Conservation (phyloP, 2,888 invertebrate genomes). For the Stenichneumon culpator region DNA sequence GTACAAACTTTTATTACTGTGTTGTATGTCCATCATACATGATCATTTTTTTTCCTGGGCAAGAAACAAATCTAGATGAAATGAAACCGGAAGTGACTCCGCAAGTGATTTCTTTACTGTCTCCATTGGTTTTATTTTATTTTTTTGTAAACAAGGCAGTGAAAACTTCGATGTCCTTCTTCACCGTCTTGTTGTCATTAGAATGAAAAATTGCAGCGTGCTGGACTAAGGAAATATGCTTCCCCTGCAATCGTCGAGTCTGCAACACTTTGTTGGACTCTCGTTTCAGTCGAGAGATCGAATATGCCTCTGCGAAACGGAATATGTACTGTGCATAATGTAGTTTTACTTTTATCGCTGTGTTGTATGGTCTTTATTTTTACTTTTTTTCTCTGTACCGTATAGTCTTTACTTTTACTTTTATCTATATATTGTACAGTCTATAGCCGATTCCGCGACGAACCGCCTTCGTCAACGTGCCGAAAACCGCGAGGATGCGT, state of each 20-base stretch:
- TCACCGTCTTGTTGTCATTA: slow-evolving; percentile 51
- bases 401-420: too few relatives aligned
- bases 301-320: neutral
- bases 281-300: neutral
- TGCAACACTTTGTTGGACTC: neutral
- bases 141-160: slow-evolving; percentile 18
- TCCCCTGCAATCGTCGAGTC: neutral
- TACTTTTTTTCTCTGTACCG: too few relatives aligned
- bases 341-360: too few relatives aligned
- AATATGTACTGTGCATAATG: neutral
- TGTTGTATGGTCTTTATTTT: neutral
- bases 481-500: too few relatives aligned
- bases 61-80: neutral
- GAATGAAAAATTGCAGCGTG: slow-evolving; percentile 1
- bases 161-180: slow-evolving; percentile 58
- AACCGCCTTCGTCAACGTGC: too few relatives aligned
- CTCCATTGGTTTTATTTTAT: neutral
- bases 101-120: neutral
- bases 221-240: too few relatives aligned
- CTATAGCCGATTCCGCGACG: too few relatives aligned
- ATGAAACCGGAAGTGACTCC: neutral
- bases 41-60: too few relatives aligned
- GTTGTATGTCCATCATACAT: too few relatives aligned
- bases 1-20: too few relatives aligned
- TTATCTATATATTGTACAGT: too few relatives aligned